phyloP scores from a whole-genome alignment of 1,140 invertebrate species.

The Atta colombica region DNA sequence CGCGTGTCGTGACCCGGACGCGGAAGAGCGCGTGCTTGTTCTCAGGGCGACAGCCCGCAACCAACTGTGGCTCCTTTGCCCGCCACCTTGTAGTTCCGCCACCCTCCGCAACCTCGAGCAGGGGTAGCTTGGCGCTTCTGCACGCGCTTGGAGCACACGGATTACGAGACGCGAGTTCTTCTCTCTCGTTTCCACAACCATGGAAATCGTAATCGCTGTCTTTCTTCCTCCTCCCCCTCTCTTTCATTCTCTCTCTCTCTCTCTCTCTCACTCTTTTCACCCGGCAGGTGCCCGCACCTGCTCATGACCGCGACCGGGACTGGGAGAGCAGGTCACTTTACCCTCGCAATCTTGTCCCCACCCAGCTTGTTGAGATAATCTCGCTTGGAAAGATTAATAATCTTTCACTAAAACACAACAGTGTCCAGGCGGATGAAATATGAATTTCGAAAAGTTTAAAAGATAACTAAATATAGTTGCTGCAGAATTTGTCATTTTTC shows the following conservation, averaged over 20 bases:
- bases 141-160: slow-evolving; percentile 18
- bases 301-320: slow-evolving; percentile 3
- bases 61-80: slow-evolving; percentile 82
- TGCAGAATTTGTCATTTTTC: not conserved
- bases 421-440: not conserved
- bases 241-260: too few relatives aligned
- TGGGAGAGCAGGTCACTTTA: not conserved
- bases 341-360: not conserved
- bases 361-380: slow-evolving; percentile 11
- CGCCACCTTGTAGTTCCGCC: slow-evolving; percentile 77
- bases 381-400: slow-evolving; percentile 25
- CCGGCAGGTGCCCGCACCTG: slow-evolving; percentile 1
- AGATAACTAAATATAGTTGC: not conserved
- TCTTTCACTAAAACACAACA: not conserved
- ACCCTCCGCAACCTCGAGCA: slow-evolving; percentile 70
- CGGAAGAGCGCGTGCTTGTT: slow-evolving; percentile 55
- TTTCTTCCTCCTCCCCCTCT: not conserved
- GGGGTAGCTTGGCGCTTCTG: slow-evolving; percentile 64
- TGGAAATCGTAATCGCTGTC: not conserved
- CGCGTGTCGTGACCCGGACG: slow-evolving; percentile 52
- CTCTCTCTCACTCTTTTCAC: not conserved
- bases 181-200: not conserved
- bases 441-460: not conserved
- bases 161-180: slow-evolving; percentile 28
- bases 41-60: slow-evolving; percentile 81